These are phyloP conservation scores for Agapornis canus DNA, from an alignment of 2,797 vertebrate genomes.

Conservation along the genomic window DNA sequence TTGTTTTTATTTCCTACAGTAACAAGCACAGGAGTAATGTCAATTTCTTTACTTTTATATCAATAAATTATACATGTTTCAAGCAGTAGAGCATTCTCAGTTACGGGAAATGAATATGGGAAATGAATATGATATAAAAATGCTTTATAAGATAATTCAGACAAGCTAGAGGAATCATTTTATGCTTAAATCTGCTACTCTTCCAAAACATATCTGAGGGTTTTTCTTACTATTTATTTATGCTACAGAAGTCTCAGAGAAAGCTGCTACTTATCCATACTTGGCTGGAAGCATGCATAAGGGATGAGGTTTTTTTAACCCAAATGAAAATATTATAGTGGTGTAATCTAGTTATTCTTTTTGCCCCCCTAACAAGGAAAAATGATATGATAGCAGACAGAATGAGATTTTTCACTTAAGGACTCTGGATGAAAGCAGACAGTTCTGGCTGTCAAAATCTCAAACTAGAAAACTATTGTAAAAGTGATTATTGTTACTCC, in stretches of 20 bases:
- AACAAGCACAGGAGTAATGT: background rate
- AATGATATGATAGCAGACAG: fast-evolving
- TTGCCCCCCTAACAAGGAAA: background rate
- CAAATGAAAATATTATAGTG: background rate
- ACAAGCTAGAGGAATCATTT: background rate
- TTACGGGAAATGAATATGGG: background rate
- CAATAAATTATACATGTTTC: background rate
- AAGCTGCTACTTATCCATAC: background rate
- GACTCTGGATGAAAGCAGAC: background rate
- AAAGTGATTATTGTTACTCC: background rate
- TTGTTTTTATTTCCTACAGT: background rate
- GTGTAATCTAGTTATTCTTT: background rate
- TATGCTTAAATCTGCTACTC: background rate
- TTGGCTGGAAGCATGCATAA: background rate
- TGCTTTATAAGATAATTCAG: background rate
- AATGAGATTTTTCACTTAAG: background rate
- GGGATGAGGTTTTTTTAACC: background rate
- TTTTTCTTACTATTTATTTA: background rate
- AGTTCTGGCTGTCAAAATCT: background rate
- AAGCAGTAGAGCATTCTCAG: background rate
- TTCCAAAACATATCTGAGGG: background rate
- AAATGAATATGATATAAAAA: background rate
- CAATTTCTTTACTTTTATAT: background rate
- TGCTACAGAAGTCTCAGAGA: background rate
- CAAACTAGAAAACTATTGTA: background rate